These are phyloP conservation scores for Melinaea menophilus DNA, from an alignment of 2,888 invertebrate species.

Conservation along the genomic window DNA sequence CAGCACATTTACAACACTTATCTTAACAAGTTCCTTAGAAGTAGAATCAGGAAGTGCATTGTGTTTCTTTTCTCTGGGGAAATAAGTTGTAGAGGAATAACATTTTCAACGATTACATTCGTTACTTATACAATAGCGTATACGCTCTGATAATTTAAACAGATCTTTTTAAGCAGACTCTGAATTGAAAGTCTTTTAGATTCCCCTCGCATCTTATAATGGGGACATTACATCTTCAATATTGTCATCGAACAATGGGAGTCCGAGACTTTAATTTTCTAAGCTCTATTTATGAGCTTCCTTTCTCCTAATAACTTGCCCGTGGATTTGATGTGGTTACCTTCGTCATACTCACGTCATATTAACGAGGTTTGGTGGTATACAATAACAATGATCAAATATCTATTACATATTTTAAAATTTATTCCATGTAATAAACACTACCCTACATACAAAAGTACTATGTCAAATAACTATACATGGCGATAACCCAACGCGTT, in stretches of 20 bases:
- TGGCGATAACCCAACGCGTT: constrained; percentile 16
- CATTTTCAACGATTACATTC: constrained; percentile 12
- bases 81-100: constrained; percentile 17
- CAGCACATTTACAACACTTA: constrained; percentile 11
- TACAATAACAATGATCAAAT: not conserved
- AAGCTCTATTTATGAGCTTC: constrained; percentile 37
- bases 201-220: constrained; percentile 28
- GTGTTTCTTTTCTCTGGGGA: constrained; percentile 15
- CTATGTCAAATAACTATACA: constrained; percentile 9
- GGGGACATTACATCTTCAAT: constrained; percentile 30
- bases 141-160: constrained; percentile 11
- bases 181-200: constrained; percentile 24
- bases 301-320: constrained; percentile 34
- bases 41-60: constrained; percentile 16
- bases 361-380: not conserved
- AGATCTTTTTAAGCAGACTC: constrained; percentile 8
- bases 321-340: not conserved
- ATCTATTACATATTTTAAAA: not conserved
- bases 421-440: not conserved
- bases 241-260: constrained; percentile 33
- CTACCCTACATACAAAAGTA: not conserved
- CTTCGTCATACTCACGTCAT: constrained; percentile 2
- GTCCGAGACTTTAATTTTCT: constrained; percentile 34
- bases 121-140: constrained; percentile 9
- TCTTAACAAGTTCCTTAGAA: constrained; percentile 12